Evolutionary conservation across 2,888 invertebrate species (phyloP).

Genomic region (Eristalis arbustorum): DNA sequence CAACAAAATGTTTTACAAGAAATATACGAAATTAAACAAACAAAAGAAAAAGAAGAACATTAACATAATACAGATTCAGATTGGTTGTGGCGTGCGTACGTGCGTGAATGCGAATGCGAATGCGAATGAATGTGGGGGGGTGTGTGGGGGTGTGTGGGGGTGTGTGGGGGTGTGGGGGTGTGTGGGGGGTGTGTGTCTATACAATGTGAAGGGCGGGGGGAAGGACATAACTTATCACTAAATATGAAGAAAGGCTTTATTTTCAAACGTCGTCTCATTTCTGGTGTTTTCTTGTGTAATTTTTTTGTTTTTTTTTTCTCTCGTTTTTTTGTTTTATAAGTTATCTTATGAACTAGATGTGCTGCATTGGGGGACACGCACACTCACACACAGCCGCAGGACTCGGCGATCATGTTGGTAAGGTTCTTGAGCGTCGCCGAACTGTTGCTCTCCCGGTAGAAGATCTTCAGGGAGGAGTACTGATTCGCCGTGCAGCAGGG

Average conservation of each 20-base stretch:
- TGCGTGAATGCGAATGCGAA: no score
- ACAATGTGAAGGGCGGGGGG: conserved; percentile 10
- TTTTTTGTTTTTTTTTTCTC: not conserved
- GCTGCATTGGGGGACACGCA: not conserved
- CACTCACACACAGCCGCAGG: conserved; percentile 93
- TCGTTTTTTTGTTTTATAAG: conserved; percentile 23
- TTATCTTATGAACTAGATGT: conserved; percentile 35
- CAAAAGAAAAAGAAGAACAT: conserved; percentile 36
- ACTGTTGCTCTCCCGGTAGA: conserved; percentile 90
- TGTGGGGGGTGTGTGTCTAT: conserved; percentile 4
- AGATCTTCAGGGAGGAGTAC: conserved; percentile 88
- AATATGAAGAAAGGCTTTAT: not conserved
- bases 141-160: not conserved
- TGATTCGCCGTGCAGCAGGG: conserved; percentile 94
- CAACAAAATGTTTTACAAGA: not conserved
- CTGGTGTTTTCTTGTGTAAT: not conserved
- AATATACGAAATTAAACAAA: not conserved
- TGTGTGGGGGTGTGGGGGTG: not conserved
- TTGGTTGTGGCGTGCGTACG: conserved; percentile 16
- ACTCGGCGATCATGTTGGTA: conserved; percentile 95
- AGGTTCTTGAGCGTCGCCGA: conserved; percentile 89
- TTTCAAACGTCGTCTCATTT: not conserved
- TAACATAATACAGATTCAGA: conserved; percentile 69
- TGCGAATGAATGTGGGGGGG: not conserved
- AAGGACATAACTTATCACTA: not conserved